Base-by-base conservation (phyloP, 1,140 invertebrate species). In the Penaeus japonicus region DNA sequence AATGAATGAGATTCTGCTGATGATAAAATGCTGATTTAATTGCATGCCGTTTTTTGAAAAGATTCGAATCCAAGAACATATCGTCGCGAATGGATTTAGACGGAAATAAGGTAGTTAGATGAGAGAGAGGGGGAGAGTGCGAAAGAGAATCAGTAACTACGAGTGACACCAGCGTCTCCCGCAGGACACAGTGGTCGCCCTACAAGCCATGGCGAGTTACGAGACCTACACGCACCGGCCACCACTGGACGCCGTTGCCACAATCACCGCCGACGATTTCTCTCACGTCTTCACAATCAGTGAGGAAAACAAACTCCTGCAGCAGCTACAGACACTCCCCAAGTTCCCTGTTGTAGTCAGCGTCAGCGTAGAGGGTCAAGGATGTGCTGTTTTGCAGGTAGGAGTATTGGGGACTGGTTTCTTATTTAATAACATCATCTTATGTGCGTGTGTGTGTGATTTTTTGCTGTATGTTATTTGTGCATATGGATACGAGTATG, bases 121-220 rank as follows among this genome's bases (percentile, higher is more conserved):
- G 27, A 65, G 4, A 17, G 59, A 65, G 3, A 24, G 2, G 4
- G 22, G 22, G 27, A 65, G 4, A 15, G 59, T 65, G 22, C 27
- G 20, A 4, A 65, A 65, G 59, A 65, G 17, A 24, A 65, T 24
- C 96, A 12, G 93, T 94, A 57, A 95, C 97, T 91, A 93, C 95
- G 53, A 96, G 96, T 47, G n/a, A n/a, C 96, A 96, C 17, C 97
- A 96, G 91, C 93, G 94, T 0, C 96, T 96, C 10, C 95, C 95
- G 0, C 95, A 92, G 91, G 95, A 96, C 89, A 96, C 95, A 0
- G 93, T 95, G 1, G 92, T 96, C 0, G 95, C 94, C 3, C 91
- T 96, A 27, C 94, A 95, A 86, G 95, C 95, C 0, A 91, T 96
- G 0, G 93, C 94, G 1, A 65, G 22, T 2, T 65, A 24, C 62